A percentile compares a stretch with the other conserved stretches of the same genome.
phyloP scores from a whole-genome alignment of 2,888 invertebrate species.

The Ophioninae sp. region DNA sequence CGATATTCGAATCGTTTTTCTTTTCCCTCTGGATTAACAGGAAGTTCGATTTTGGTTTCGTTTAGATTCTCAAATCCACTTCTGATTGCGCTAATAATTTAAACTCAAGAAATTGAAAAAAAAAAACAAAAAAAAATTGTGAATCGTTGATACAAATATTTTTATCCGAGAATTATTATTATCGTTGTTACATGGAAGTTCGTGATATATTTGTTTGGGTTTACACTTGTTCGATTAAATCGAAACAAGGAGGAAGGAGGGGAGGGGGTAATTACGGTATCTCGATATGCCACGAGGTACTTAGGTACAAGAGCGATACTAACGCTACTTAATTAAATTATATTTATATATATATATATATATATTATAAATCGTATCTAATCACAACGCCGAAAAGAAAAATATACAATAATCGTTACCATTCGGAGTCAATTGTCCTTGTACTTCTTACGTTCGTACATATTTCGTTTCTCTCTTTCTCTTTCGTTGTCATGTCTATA shows the following conservation, averaged over 20 bases:
- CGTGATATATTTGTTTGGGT: slow-evolving; percentile 26
- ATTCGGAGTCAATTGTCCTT: slow-evolving; percentile 43
- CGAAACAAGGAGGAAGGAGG: not conserved
- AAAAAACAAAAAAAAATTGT: slow-evolving; percentile 15
- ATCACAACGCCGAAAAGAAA: slow-evolving; percentile 70
- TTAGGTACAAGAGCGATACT: slow-evolving; percentile 72
- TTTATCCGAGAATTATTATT: slow-evolving; percentile 25
- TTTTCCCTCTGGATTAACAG: not conserved
- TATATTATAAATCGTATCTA: slow-evolving; percentile 70
- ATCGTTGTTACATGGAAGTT: slow-evolving; percentile 34
- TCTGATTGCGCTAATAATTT: slow-evolving; percentile 18
- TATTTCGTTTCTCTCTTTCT: slow-evolving; percentile 34
- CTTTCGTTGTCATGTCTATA: slow-evolving; percentile 21
- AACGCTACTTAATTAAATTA: slow-evolving; percentile 72
- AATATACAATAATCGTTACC: slow-evolving; percentile 61
- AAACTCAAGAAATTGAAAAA: slow-evolving; percentile 7
- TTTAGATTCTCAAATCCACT: slow-evolving; percentile 13
- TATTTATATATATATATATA: slow-evolving; percentile 62
- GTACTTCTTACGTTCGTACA: slow-evolving; percentile 37
- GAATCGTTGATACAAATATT: slow-evolving; percentile 24
- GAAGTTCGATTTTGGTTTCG: not conserved
- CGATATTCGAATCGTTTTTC: not conserved
- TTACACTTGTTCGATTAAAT: slow-evolving; percentile 47
- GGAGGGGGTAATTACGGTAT: slow-evolving; percentile 60
- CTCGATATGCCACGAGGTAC: slow-evolving; percentile 72